Percentiles rank a stretch among this genome's conserved stretches.
Conservation (phyloP, 1,140 invertebrate genomes). For the Goniozus legneri region DNA sequence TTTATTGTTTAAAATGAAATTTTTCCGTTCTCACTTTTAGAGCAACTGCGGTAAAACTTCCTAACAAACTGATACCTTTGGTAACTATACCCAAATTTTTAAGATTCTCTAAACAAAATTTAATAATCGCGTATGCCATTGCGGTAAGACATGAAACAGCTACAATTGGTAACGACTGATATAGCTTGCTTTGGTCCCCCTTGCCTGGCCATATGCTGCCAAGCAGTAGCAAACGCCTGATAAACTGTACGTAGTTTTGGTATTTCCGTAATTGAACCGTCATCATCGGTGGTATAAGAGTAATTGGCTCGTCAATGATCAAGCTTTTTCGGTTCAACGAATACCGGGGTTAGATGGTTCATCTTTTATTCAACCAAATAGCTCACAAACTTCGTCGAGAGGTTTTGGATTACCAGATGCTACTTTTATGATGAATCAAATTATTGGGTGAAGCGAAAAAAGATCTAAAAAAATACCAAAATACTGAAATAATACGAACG, state of each 20-base stretch:
- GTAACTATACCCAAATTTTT: constrained; percentile 11
- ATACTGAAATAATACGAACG: no score
- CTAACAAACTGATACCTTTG: constrained; percentile 4
- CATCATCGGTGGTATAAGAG: background rate
- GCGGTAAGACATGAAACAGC: background rate
- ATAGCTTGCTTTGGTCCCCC: background rate
- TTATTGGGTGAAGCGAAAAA: no score
- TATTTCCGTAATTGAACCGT: background rate
- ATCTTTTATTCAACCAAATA: no score
- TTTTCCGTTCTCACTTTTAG: constrained; percentile 21
- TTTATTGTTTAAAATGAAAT: no score
- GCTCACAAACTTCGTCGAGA: no score
- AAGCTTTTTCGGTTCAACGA: no score
- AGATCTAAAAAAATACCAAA: no score
- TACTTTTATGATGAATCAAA: no score
- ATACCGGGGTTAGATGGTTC: no score
- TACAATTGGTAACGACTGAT: background rate
- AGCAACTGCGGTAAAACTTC: constrained; percentile 6
- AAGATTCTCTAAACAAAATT: constrained; percentile 9
- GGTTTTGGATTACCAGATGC: no score
- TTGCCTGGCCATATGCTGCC: constrained; percentile 7
- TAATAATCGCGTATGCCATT: background rate
- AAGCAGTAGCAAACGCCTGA: background rate
- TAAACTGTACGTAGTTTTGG: background rate
- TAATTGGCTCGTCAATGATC: background rate